These are phyloP conservation scores for Dipus sagitta DNA, from an alignment of 2,797 vertebrate species.

Conservation along the genomic window DNA sequence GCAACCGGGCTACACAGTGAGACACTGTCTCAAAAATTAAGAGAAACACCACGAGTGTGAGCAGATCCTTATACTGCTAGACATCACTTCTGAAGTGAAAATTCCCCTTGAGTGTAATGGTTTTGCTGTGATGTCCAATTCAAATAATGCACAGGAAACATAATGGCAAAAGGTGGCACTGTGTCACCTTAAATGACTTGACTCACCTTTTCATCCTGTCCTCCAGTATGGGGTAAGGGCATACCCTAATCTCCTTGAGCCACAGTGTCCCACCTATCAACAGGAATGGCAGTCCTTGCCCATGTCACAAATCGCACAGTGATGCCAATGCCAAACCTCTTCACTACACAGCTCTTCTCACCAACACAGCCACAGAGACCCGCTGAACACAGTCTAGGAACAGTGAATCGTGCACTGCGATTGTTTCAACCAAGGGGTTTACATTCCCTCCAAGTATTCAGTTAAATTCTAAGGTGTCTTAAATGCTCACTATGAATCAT, in stretches of 20 bases:
- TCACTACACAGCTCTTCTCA: neutral
- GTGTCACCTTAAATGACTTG: neutral
- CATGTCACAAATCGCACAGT: neutral
- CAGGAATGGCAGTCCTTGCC: neutral
- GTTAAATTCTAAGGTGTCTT: neutral
- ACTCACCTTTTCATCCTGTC: neutral
- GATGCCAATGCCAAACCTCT: no score
- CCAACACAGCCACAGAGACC: neutral
- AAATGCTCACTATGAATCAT: neutral
- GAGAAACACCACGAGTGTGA: neutral
- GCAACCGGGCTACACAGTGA: neutral
- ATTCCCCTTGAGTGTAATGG: neutral
- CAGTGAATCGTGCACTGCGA: neutral
- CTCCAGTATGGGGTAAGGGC: neutral
- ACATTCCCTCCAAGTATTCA: neutral
- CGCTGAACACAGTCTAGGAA: neutral
- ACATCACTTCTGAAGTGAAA: neutral
- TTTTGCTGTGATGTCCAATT: neutral
- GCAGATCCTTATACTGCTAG: neutral
- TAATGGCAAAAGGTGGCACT: neutral
- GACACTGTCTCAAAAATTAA: neutral
- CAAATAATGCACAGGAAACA: neutral
- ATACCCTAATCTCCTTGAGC: neutral
- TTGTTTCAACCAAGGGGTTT: neutral
- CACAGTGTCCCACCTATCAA: neutral